Evolutionary conservation across 2,888 invertebrate genomes (phyloP), one percentile per base, ranked within the genome.

Genomic region (Glyphotaelius pellucidus): DNA sequence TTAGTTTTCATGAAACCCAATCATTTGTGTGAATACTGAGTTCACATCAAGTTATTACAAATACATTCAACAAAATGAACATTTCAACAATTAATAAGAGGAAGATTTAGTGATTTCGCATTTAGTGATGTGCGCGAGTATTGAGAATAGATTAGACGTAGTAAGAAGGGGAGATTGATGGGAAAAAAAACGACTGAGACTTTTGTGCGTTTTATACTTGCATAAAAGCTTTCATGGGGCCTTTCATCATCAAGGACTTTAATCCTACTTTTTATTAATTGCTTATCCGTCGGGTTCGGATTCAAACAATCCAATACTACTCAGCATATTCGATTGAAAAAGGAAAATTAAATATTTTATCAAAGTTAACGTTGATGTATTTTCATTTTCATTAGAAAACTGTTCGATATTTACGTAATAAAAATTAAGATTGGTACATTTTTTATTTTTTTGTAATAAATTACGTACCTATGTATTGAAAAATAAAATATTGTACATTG

Each of bases 181-280:
- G 86, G n/a, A 42, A 42, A 85, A 85, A 7, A 42, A 14, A 85
- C n/a, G 85, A 85, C 25, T 30, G n/a, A 25, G n/a, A 38, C 85
- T n/a, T 38, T 42, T 42, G 42, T 85, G 14, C 38, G 30, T 42
- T 42, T 42, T 47, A 35, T 38, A 12, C 30, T 86, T 86, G 14
- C 47, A 86, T 47, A 47, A 35, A 32, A 35, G 83, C 35, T 86
- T 42, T 67, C n/a, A 9, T 9, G 25, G 67, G 25, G 67, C n/a
- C 86, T 42, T 86, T 83, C 83, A 83, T 83, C 83, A 83, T 35
- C 83, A 35, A 35, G 35, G 83, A 86, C 47, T 86, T 86, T 38
- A 42, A 42, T 86, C 42, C 25, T 9, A 86, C 35, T 86, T 86
- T 86, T 86, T 86, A 86, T 42, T 86, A 86, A 42, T 42, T 42